These are phyloP conservation scores for Callyntrura sp. DNA, from an alignment of 2,888 invertebrate species.

Conservation along the genomic window DNA sequence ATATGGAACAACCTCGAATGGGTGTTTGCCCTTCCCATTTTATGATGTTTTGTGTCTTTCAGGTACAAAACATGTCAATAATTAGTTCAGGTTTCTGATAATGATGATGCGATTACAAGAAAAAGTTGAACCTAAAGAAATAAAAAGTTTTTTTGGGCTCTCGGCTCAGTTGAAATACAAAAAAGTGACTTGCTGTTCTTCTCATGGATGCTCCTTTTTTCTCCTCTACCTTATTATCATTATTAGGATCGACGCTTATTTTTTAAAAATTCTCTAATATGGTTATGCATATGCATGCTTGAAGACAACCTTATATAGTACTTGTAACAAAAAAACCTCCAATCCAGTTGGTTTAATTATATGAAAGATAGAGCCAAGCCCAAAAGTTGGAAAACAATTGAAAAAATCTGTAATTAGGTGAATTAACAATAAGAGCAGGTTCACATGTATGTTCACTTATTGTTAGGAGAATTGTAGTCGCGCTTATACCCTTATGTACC, in stretches of 20 bases:
- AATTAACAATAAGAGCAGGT: conserved; percentile 68
- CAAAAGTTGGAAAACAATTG: conserved; percentile 64
- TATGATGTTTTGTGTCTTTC: conserved; percentile 60
- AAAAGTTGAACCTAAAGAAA: conserved; percentile 39
- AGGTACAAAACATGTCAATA: conserved; percentile 64
- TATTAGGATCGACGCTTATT: conserved; percentile 40
- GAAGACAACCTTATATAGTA: too few relatives aligned
- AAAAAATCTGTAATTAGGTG: conserved; percentile 69
- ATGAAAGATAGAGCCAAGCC: conserved; percentile 56
- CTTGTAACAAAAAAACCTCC: too few relatives aligned
- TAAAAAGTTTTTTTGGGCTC: neutral
- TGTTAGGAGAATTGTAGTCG: too few relatives aligned
- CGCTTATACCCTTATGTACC: too few relatives aligned
- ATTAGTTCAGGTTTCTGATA: conserved; percentile 61
- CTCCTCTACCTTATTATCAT: conserved; percentile 23
- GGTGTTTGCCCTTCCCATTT: conserved; percentile 51
- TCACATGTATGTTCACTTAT: too few relatives aligned
- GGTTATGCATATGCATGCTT: conserved; percentile 28
- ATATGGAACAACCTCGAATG: conserved; percentile 27
- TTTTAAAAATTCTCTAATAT: conserved; percentile 5
- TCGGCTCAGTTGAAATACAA: neutral
- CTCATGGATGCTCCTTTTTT: too few relatives aligned
- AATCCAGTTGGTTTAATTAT: conserved; percentile 21
- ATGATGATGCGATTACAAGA: neutral
- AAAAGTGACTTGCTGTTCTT: neutral